Percentiles rank a stretch among this genome's conserved stretches.
These are phyloP conservation scores for Tenthredo notha DNA, from an alignment of 2,888 invertebrate genomes.

Conservation along the genomic window DNA sequence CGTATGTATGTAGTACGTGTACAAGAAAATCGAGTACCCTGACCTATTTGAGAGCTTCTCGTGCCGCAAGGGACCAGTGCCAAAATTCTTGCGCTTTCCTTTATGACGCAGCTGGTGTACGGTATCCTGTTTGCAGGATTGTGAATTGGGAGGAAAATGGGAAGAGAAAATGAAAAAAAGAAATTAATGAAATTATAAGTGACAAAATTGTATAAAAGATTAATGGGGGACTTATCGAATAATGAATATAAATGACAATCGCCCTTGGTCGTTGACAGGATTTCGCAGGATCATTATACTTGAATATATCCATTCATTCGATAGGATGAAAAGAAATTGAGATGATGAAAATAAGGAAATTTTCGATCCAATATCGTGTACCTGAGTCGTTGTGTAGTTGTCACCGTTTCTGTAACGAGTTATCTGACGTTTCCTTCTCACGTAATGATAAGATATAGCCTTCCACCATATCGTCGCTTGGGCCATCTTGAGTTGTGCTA, in stretches of 20 bases:
- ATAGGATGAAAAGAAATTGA: neutral
- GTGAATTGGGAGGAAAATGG: neutral
- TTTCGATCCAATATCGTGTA: slow-evolving; percentile 72
- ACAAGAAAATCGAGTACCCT: slow-evolving; percentile 36
- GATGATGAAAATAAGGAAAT: neutral
- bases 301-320: neutral
- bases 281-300: neutral
- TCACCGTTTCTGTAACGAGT: slow-evolving; percentile 90
- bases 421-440: slow-evolving; percentile 87
- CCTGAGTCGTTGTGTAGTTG: slow-evolving; percentile 90
- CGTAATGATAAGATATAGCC: slow-evolving; percentile 91
- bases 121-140: neutral
- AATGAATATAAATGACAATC: neutral
- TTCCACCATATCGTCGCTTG: slow-evolving; percentile 93
- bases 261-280: neutral
- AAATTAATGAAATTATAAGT: too few species aligned
- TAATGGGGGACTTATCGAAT: neutral
- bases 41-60: slow-evolving; percentile 23
- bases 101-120: neutral
- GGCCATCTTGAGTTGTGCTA: slow-evolving; percentile 84
- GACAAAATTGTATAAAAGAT: neutral
- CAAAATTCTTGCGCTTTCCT: slow-evolving; percentile 9
- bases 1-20: neutral
- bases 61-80: neutral
- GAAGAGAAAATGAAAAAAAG: neutral